Evolutionary conservation across 2,113 vertebrate genomes (phyloP), one percentile per base, ranked within the genome.

Genomic region (Stegastes partitus): DNA sequence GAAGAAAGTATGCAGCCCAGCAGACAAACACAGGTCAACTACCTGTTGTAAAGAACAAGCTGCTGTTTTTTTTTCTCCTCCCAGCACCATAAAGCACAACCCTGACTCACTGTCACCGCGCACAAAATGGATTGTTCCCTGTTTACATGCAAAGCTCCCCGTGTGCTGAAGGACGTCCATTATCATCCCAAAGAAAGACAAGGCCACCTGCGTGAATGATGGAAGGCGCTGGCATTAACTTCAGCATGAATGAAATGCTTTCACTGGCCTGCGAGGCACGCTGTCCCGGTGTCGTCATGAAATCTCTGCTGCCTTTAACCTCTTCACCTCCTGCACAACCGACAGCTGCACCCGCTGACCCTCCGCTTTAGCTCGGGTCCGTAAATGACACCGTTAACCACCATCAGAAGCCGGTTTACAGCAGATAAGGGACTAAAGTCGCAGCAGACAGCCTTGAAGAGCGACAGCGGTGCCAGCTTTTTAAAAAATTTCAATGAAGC

Each of bases 241-340:
- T 71, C 31, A 55, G 61, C 50, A 31, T 25, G 63, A 75, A 25
- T 67, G 67, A 76, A 62, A 85, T 81, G 67, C 77, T 34, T 51
- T 4, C 66, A 67, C 53, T 22, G 73, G 39, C 62, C 72, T 7
- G 7, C 54, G 53, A 65, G 61, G 51, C 77, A 26, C 7, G 16
- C 39, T 65, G 47, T 42, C 50, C 66, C 39, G 1, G 45, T 69
- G 57, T 74, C n/a, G 18, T 58, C 53, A 26, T 61, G 28, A 57
- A 59, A 49, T 23, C 58, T 11, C 25, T 7, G n/a, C 28, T 14
- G 22, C 53, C 57, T 65, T 86, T 73, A 25, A 82, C 68, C 71
- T 79, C 25, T 47, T 79, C 54, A 74, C 39, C 79, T 11, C 9
- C 11, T 34, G 5, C 2, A 28, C 65, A n/a, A 39, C 18, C 16